phyloP scores from a whole-genome alignment of 2,113 vertebrate genomes.

The Microtus ochrogaster region DNA sequence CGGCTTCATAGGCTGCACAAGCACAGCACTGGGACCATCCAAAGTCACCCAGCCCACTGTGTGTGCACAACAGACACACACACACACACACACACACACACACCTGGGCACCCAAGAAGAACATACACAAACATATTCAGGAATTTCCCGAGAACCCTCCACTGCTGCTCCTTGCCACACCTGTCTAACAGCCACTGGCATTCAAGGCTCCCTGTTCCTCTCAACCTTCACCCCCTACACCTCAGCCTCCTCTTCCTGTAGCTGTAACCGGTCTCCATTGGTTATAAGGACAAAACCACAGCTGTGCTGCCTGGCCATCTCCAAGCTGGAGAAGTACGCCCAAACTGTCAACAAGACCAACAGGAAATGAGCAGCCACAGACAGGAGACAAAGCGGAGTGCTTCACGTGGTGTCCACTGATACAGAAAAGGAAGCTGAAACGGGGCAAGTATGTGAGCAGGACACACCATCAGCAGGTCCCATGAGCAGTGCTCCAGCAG shows the following conservation, averaged over 20 bases:
- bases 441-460: fast-evolving
- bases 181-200: background rate
- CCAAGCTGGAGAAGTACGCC: background rate
- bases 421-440: background rate
- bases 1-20: too few species aligned
- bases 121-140: too few species aligned
- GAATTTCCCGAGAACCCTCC: too few species aligned
- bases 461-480: background rate
- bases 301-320: background rate
- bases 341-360: background rate
- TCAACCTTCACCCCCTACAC: background rate
- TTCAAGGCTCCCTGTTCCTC: background rate
- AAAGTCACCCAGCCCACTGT: background rate
- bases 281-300: background rate
- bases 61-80: too few species aligned
- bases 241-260: background rate
- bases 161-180: background rate
- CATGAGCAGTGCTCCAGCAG: background rate
- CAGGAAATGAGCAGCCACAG: background rate
- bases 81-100: background rate
- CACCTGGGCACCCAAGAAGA: background rate
- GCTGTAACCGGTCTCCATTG: background rate
- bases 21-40: too few species aligned
- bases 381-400: background rate
- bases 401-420: fast-evolving